Conservation (phyloP, 2,888 invertebrate species). For the Oscheius onirici region DNA sequence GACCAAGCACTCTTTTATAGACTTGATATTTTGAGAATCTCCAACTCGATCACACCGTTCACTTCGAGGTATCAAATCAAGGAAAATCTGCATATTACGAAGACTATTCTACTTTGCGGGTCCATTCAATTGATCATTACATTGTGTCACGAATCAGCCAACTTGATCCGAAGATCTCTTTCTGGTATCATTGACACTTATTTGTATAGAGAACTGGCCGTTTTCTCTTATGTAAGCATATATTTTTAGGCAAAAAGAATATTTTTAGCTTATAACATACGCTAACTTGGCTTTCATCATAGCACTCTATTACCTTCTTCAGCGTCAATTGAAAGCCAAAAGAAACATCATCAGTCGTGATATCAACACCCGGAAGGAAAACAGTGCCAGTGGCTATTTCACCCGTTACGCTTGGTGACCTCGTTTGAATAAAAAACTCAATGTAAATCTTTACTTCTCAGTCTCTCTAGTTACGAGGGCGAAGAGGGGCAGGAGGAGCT, state of each 20-base stretch:
- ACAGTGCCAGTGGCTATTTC: not conserved
- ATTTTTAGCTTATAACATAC: conserved; percentile 1
- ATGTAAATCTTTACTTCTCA: not conserved
- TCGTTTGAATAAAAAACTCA: not conserved
- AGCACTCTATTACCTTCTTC: not conserved
- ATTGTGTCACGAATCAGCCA: not conserved
- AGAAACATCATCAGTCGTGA: not conserved
- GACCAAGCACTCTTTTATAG: not conserved
- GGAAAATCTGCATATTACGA: conserved; percentile 9
- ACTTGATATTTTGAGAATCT: not conserved
- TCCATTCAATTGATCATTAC: not conserved
- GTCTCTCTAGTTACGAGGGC: not conserved
- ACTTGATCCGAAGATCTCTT: not conserved
- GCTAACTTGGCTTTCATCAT: not conserved
- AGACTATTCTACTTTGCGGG: not conserved
- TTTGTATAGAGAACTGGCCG: conserved; percentile 5
- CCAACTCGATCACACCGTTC: not conserved
- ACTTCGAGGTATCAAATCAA: conserved; percentile 13
- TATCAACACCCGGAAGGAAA: not conserved
- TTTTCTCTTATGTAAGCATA: not conserved
- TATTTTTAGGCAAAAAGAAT: not conserved
- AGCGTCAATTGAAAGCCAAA: not conserved
- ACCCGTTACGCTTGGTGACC: not conserved
- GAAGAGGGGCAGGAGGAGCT: too few relatives aligned
- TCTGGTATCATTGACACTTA: not conserved